Conservation (phyloP, 2,113 vertebrate genomes). For the Quiscalus mexicanus region DNA sequence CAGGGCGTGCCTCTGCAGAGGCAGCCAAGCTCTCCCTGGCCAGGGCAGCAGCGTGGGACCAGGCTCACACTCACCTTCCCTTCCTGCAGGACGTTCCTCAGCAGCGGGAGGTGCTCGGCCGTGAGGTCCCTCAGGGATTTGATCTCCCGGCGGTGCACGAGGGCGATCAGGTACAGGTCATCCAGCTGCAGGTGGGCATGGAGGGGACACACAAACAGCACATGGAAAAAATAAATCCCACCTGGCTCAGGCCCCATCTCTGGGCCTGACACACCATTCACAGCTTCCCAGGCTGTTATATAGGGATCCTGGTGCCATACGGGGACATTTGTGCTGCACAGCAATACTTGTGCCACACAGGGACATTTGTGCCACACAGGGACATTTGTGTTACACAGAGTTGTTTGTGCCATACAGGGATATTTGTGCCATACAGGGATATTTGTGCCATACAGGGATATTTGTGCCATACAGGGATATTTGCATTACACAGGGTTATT, state of each 20-base stretch:
- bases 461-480: too few species aligned
- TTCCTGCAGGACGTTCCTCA: constrained; percentile 83
- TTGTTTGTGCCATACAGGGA: too few species aligned
- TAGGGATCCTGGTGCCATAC: fast-evolving
- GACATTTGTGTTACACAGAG: not conserved
- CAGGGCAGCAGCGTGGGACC: fast-evolving
- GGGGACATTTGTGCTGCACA: not conserved
- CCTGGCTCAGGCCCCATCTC: not conserved
- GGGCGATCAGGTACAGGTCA: constrained; percentile 91
- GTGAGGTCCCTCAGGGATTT: constrained; percentile 89
- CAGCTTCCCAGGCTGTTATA: not conserved
- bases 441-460: too few species aligned
- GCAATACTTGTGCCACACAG: not conserved
- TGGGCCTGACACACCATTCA: not conserved
- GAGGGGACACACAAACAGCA: not conserved
- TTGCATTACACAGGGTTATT: not conserved
- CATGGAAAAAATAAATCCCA: not conserved
- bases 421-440: too few species aligned
- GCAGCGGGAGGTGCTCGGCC: constrained; percentile 82
- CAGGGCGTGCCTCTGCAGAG: not conserved
- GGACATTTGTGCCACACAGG: fast-evolving
- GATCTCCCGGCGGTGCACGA: constrained; percentile 79
- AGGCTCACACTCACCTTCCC: constrained; percentile 79
- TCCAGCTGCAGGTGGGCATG: constrained; percentile 75
- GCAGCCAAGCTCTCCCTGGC: not conserved